phyloP scores from a whole-genome alignment of 2,113 vertebrate genomes.

The Pteropus alecto region DNA sequence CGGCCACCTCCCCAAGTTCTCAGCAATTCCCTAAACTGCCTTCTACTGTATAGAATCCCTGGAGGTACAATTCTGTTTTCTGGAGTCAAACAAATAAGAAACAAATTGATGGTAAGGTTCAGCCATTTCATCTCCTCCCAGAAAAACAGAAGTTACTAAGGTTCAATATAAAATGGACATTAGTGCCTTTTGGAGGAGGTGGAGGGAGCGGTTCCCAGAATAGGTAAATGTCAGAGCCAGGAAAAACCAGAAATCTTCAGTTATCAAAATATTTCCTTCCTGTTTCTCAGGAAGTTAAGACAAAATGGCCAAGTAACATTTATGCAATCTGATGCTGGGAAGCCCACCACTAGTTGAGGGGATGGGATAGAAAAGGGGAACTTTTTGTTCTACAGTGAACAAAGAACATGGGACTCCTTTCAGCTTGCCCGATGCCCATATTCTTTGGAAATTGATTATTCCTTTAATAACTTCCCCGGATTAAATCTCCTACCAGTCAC shows the following conservation, averaged over 20 bases:
- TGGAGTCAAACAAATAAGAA: conserved; percentile 44
- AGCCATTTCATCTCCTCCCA: conserved; percentile 21
- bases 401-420: background rate
- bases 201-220: background rate
- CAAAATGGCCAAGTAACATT: conserved; percentile 12
- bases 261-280: conserved; percentile 20
- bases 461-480: background rate
- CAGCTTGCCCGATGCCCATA: background rate
- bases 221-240: background rate
- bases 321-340: background rate
- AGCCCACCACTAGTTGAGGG: background rate
- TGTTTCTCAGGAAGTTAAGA: conserved; percentile 25
- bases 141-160: conserved; percentile 15
- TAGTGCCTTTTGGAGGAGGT: too few species aligned
- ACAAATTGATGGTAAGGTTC: conserved; percentile 13
- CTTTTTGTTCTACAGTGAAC: background rate
- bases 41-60: conserved; percentile 30
- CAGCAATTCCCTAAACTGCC: conserved; percentile 52
- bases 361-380: background rate
- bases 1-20: background rate
- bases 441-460: background rate
- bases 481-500: conserved; percentile 7
- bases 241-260: background rate
- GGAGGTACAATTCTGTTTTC: conserved; percentile 48
- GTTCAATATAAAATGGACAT: background rate